Evolutionary conservation across 2,797 vertebrate genomes (phyloP).

Genomic region (Anguilla marmorata): DNA sequence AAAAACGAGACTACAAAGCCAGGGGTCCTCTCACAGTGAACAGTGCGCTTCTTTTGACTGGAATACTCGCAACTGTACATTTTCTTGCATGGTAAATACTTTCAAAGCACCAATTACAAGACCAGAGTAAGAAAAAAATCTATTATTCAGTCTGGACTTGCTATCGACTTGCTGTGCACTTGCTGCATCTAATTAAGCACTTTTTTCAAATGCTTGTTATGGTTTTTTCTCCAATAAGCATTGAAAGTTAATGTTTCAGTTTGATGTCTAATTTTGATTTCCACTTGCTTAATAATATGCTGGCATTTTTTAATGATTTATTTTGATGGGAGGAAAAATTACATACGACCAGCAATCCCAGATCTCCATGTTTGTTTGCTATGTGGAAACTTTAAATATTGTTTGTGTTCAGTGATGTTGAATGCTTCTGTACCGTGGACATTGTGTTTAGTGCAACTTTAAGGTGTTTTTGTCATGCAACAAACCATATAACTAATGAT

Average conservation of each 20-base stretch:
- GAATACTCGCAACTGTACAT: background rate
- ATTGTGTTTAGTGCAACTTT: background rate
- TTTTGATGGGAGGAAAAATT: background rate
- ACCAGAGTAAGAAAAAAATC: background rate
- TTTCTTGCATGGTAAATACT: background rate
- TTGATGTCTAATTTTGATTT: too few relatives aligned
- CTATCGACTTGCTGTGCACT: background rate
- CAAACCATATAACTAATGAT: background rate
- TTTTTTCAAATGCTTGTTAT: background rate
- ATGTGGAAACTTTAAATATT: background rate
- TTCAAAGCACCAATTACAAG: background rate
- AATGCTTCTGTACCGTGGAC: background rate
- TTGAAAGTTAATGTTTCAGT: too few relatives aligned
- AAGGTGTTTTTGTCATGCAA: background rate
- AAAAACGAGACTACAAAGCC: background rate
- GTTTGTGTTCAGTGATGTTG: background rate
- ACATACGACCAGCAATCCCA: background rate
- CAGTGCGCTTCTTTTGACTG: background rate
- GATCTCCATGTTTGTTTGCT: background rate
- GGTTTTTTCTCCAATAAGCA: too few relatives aligned
- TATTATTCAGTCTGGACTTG: background rate
- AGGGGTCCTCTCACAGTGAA: background rate
- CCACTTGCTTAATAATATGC: too few relatives aligned
- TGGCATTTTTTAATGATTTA: background rate
- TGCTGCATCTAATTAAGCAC: background rate